A percentile compares a stretch with the other conserved stretches of the same genome.
Evolutionary conservation across 2,113 vertebrate species (phyloP).

Genomic region (Sceloporus tristichus): DNA sequence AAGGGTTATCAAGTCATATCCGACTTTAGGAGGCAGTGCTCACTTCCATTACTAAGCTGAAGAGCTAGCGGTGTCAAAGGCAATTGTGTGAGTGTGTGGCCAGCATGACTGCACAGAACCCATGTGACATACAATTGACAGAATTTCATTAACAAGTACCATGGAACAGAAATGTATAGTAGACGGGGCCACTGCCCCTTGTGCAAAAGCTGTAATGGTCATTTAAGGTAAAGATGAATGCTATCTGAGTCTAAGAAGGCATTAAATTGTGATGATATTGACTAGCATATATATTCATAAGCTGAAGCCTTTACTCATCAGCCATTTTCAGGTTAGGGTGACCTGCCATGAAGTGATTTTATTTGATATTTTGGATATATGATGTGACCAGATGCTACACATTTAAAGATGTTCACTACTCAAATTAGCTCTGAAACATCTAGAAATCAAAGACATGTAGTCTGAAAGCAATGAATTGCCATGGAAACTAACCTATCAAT

Average conservation of each 20-base stretch:
- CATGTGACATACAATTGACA: too few relatives aligned
- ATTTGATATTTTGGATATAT: constrained; percentile 42
- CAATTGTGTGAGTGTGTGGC: too few relatives aligned
- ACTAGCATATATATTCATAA: neutral
- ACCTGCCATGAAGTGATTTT: neutral
- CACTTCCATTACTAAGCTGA: too few relatives aligned
- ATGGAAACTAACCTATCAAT: constrained; percentile 65
- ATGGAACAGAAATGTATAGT: too few relatives aligned
- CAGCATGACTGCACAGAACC: too few relatives aligned
- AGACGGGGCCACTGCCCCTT: neutral
- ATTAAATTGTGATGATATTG: constrained; percentile 6
- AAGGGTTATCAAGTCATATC: too few relatives aligned
- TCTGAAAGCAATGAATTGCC: constrained; percentile 57
- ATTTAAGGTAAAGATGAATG: constrained; percentile 5
- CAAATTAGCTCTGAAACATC: constrained; percentile 39
- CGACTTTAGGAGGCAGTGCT: too few relatives aligned
- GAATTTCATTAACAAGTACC: too few relatives aligned
- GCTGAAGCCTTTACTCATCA: neutral
- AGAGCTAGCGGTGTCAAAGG: too few relatives aligned
- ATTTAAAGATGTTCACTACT: constrained; percentile 7
- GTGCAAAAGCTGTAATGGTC: neutral
- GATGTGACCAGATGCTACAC: constrained; percentile 25
- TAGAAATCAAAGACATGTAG: constrained; percentile 49
- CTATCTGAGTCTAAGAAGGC: neutral
- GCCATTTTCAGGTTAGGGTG: constrained; percentile 8